Conservation (phyloP, 2,888 invertebrate species). For the Blastobasis lacticolella region DNA sequence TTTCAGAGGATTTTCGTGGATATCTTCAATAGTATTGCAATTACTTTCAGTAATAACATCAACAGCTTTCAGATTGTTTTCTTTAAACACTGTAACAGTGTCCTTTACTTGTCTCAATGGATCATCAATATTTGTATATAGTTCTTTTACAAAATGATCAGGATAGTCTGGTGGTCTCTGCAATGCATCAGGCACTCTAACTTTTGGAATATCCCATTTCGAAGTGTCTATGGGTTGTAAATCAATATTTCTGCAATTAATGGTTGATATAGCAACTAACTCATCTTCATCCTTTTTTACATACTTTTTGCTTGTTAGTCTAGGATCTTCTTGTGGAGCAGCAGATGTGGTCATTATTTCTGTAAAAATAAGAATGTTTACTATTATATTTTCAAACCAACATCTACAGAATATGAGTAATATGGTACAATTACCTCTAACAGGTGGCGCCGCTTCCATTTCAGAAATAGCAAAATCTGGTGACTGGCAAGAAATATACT, state of each 20-base stretch:
- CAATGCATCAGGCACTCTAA: conserved; percentile 35
- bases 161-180: conserved; percentile 17
- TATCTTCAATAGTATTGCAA: not conserved
- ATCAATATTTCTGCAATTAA: conserved; percentile 30
- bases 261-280: conserved; percentile 27
- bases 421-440: conserved; percentile 42
- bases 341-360: conserved; percentile 43
- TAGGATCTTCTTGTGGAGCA: conserved; percentile 45
- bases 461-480: conserved; percentile 41
- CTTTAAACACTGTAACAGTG: conserved; percentile 4
- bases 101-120: conserved; percentile 6
- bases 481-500: conserved; percentile 43
- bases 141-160: conserved; percentile 26
- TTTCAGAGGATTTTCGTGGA: too few species aligned
- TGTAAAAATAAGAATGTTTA: conserved; percentile 24
- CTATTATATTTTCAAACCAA: not conserved
- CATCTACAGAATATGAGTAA: conserved; percentile 1
- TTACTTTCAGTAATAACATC: conserved; percentile 3
- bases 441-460: conserved; percentile 16
- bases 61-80: conserved; percentile 18
- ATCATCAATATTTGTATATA: conserved; percentile 36
- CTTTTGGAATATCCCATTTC: conserved; percentile 28
- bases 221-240: conserved; percentile 32
- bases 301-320: conserved; percentile 43
- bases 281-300: conserved; percentile 27